Conservation (phyloP, 2,113 vertebrate genomes). For the Microcebus griseorufus region DNA sequence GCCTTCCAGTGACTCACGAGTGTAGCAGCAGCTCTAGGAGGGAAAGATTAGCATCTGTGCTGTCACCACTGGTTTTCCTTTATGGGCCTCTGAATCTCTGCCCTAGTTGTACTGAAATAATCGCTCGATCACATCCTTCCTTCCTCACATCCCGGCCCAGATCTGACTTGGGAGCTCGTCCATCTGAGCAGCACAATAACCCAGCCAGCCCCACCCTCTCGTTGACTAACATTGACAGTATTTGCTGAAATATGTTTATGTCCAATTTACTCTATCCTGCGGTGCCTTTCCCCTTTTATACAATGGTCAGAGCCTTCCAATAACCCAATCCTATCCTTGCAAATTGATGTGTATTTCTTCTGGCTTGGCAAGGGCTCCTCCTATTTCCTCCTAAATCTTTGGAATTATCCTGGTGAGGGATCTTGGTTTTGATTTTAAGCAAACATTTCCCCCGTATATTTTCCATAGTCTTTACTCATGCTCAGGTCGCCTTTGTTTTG, state of each 20-base stretch:
- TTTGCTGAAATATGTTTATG: conserved; percentile 29
- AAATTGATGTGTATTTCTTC: neutral
- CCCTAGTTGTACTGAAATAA: conserved; percentile 65
- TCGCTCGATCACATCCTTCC: conserved; percentile 79
- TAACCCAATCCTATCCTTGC: neutral
- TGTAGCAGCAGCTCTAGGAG: neutral
- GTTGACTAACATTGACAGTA: neutral
- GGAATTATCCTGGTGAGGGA: neutral
- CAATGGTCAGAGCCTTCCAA: neutral
- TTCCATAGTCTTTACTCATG: neutral
- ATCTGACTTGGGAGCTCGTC: conserved; percentile 42
- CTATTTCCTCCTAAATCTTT: neutral
- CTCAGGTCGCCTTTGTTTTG: neutral
- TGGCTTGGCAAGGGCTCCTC: neutral
- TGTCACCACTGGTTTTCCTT: conserved; percentile 15
- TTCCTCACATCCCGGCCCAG: conserved; percentile 63
- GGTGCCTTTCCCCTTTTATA: neutral
- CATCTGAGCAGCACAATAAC: conserved; percentile 44
- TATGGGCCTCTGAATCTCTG: conserved; percentile 42
- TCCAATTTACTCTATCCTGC: neutral
- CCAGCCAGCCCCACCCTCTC: conserved; percentile 49
- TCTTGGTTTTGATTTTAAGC: conserved; percentile 19
- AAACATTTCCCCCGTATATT: neutral
- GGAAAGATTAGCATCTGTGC: conserved; percentile 2
- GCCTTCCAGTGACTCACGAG: neutral